Evolutionary conservation across 2,888 invertebrate genomes (phyloP), one percentile per base, ranked within the genome.

Genomic region (Latrodectus hesperus): DNA sequence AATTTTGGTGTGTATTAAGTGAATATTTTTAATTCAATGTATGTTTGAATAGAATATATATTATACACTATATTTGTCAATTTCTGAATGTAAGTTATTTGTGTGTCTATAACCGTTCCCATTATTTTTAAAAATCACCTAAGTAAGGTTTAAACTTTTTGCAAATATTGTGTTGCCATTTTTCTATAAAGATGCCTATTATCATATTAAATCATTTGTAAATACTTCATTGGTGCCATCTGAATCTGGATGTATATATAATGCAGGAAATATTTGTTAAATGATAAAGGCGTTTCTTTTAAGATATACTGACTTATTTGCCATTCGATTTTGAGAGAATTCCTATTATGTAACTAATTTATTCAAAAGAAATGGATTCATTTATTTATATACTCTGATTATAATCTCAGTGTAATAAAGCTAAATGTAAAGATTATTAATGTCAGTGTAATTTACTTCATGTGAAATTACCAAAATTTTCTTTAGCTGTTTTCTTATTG

Each of bases 251-350:
- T 60, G 14, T 60, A n/a, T 60, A 60, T n/a, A 60, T 60, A 60
- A 11, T 12, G 10, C 3, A 11, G n/a, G 6, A 60, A 12, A 60
- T 60, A 60, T 60, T 60, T n/a, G 60, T 60, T 12, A 60, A 14
- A 60, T 16, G n/a, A 16, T 60, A 16, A 0, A 16, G 60, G 60
- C 12, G n/a, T 60, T 60, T 16, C n/a, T 11, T 60, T 60, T 60
- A n/a, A 60, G 12, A 6, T 60, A 6, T 60, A 16, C n/a, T 60
- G 12, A 16, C n/a, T 9, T n/a, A 16, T 60, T 60, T 60, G 60
- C 60, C 60, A 60, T n/a, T n/a, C n/a, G 60, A 6, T 60, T 60
- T 60, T 60, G 60, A 60, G 60, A 60, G 60, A 60, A 60, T n/a
- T 60, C n/a, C 60, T 60, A 6, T 60, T 60, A 4, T 60, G 60